Percentiles rank a stretch among this genome's conserved stretches.
These are phyloP conservation scores for Metopolophium dirhodum DNA, from an alignment of 1,140 invertebrate genomes.

Conservation along the genomic window DNA sequence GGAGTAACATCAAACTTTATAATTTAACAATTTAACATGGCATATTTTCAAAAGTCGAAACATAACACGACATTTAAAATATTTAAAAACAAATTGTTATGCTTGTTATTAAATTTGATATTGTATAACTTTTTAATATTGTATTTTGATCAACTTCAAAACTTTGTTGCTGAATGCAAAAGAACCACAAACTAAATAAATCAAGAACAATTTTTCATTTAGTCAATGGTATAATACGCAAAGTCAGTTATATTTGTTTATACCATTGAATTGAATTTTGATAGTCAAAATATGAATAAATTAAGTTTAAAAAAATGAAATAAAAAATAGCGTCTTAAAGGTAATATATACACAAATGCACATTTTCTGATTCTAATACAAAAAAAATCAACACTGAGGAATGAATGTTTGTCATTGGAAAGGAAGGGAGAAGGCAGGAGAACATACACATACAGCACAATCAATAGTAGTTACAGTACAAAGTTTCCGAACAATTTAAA, in stretches of 20 bases:
- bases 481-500: slow-evolving; percentile 5
- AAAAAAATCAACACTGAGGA: slow-evolving; percentile 27
- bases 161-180: not conserved
- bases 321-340: slow-evolving; percentile 48
- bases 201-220: not conserved
- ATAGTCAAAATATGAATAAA: slow-evolving; percentile 32
- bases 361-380: not conserved
- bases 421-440: not conserved
- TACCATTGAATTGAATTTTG: not conserved
- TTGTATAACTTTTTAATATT: not conserved
- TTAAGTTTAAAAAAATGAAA: slow-evolving; percentile 33
- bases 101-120: not conserved
- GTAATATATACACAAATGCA: slow-evolving; percentile 49
- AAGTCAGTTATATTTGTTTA: not conserved
- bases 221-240: not conserved
- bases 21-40: too few relatives aligned
- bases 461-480: not conserved
- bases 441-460: not conserved
- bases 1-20: too few relatives aligned
- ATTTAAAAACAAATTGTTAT: too few relatives aligned
- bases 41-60: too few relatives aligned
- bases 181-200: not conserved
- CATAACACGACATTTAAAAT: too few relatives aligned
- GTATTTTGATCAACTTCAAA: not conserved
- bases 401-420: not conserved